phyloP scores from a whole-genome alignment of 2,797 vertebrate genomes.

The Manis pentadactyla region DNA sequence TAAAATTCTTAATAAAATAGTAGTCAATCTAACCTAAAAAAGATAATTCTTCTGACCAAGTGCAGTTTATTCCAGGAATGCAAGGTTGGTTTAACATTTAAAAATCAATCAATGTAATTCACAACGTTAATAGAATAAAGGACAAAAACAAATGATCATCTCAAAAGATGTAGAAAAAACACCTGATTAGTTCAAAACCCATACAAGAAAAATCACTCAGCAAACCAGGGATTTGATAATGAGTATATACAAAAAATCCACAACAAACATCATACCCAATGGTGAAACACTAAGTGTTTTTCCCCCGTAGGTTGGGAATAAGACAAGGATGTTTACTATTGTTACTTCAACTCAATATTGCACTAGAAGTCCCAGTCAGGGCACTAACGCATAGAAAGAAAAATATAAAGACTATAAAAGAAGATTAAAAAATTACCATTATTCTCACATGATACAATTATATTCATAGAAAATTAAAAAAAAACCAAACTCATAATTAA shows the following conservation, averaged over 20 bases:
- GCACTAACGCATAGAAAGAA: neutral
- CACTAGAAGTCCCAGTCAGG: neutral
- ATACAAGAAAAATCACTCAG: neutral
- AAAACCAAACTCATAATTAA: neutral
- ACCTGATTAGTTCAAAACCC: neutral
- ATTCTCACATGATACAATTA: neutral
- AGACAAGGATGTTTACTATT: neutral
- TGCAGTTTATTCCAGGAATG: neutral
- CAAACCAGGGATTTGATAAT: neutral
- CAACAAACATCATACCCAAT: neutral
- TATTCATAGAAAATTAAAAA: neutral
- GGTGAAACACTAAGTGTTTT: neutral
- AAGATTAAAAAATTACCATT: neutral
- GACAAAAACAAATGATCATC: neutral
- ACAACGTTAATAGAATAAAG: neutral
- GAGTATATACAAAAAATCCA: neutral
- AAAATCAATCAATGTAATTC: neutral
- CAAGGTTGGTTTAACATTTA: neutral
- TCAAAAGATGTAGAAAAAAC: neutral
- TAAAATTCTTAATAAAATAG: neutral
- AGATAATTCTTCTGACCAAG: neutral
- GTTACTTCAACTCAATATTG: neutral
- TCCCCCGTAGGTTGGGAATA: neutral
- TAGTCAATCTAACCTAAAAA: neutral
- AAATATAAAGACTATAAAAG: neutral